phyloP scores from a whole-genome alignment of 2,888 invertebrate genomes.

The Hylaea fasciaria region DNA sequence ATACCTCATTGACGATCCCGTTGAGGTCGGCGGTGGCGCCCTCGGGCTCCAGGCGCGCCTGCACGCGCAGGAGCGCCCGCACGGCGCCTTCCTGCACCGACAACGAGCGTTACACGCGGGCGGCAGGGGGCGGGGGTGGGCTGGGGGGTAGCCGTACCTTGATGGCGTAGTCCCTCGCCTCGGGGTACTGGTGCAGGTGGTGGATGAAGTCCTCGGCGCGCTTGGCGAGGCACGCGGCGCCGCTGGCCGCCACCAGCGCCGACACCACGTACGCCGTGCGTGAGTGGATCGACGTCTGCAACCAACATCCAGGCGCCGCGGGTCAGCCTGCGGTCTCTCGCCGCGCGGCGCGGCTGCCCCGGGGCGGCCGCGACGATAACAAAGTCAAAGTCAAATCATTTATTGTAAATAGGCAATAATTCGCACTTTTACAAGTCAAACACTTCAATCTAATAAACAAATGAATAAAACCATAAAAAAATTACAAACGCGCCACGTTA shows the following conservation, averaged over 20 bases:
- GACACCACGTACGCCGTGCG: slow-evolving; percentile 88
- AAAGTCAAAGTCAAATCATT: no score
- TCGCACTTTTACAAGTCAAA: no score
- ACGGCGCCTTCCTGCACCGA: slow-evolving; percentile 87
- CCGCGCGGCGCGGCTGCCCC: no score
- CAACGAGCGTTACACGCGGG: no score
- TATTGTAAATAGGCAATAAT: no score
- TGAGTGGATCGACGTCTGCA: slow-evolving; percentile 85
- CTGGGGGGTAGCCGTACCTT: slow-evolving; percentile 80
- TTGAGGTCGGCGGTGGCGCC: slow-evolving; percentile 78
- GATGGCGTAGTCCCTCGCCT: slow-evolving; percentile 89
- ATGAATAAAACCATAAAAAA: no score
- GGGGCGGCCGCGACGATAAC: no score
- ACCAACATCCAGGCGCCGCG: no score
- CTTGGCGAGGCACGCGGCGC: slow-evolving; percentile 82
- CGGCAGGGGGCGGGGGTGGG: no score
- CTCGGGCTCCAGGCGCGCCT: slow-evolving; percentile 83
- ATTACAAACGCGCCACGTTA: no score
- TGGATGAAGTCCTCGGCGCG: slow-evolving; percentile 88
- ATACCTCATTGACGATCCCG: slow-evolving; percentile 67
- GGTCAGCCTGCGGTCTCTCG: no score
- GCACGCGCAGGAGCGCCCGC: slow-evolving; percentile 85
- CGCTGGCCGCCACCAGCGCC: slow-evolving; percentile 85
- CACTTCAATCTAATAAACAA: no score
- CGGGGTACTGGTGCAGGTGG: slow-evolving; percentile 90